phyloP scores from a whole-genome alignment of 2,113 vertebrate genomes.

The Eolophus roseicapilla region DNA sequence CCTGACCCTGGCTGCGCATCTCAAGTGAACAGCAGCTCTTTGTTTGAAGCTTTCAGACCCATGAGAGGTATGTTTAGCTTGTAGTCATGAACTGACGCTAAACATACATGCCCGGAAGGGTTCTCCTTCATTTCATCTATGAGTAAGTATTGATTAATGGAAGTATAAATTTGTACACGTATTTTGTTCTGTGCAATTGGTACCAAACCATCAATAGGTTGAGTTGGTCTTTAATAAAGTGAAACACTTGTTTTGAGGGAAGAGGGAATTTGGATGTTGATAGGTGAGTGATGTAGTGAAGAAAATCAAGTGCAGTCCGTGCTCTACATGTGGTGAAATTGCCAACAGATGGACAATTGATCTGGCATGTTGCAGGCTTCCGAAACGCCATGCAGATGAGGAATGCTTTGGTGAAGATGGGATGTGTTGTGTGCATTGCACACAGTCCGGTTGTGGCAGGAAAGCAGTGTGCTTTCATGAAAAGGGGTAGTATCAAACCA shows the following conservation, averaged over 20 bases:
- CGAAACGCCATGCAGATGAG: neutral
- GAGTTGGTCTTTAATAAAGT: neutral
- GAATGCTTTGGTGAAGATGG: neutral
- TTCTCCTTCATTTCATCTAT: neutral
- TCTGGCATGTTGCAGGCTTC: neutral
- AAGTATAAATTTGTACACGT: neutral
- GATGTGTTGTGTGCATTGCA: neutral
- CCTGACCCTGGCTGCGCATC: constrained; percentile 63
- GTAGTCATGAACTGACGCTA: constrained; percentile 30
- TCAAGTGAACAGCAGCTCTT: constrained; percentile 63
- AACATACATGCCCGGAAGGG: constrained; percentile 39
- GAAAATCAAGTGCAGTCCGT: neutral
- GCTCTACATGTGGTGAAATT: neutral
- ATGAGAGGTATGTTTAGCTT: constrained; percentile 39
- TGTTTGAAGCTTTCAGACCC: constrained; percentile 57
- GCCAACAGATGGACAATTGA: neutral
- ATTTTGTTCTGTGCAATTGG: neutral
- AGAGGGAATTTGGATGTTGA: neutral
- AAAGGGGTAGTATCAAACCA: neutral
- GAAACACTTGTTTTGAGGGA: neutral
- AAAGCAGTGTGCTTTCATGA: neutral
- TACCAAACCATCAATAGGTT: neutral
- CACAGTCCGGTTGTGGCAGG: neutral
- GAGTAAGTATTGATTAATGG: constrained; percentile 37
- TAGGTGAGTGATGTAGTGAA: neutral